phyloP scores from a whole-genome alignment of 2,888 invertebrate genomes.

The Achlya flavicornis region DNA sequence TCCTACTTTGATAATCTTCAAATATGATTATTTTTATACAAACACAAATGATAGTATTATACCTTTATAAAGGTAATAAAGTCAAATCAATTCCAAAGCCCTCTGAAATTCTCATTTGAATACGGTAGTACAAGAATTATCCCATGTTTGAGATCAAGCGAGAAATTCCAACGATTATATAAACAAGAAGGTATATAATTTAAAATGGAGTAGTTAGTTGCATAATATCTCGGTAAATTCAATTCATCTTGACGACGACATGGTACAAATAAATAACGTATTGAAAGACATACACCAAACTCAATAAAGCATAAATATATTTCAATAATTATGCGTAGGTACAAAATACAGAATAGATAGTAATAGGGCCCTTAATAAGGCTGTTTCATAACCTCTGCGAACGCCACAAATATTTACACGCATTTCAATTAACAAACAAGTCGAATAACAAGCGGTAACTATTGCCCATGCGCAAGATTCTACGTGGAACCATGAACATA shows the following conservation, averaged over 20 bases:
- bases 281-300: not conserved
- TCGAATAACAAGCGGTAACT: conserved; percentile 61
- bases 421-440: conserved; percentile 78
- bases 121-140: too few species aligned
- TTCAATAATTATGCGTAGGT: not conserved
- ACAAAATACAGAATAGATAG: not conserved
- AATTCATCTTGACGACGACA: not conserved
- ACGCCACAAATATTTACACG: conserved; percentile 72
- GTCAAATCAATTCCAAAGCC: too few species aligned
- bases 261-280: not conserved
- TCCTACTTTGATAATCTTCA: not conserved
- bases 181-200: not conserved
- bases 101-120: too few species aligned
- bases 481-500: conserved; percentile 46
- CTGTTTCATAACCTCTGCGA: conserved; percentile 65
- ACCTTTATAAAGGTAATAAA: too few species aligned
- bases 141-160: too few species aligned
- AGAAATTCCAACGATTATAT: too few species aligned
- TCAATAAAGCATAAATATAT: not conserved
- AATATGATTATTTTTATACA: too few species aligned
- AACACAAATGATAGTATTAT: too few species aligned
- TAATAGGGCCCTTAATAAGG: conserved; percentile 47
- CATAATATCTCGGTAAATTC: not conserved
- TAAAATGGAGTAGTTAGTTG: not conserved
- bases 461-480: conserved; percentile 50